Base-by-base conservation (phyloP, 2,113 vertebrate genomes). In the Saimiri boliviensis region DNA sequence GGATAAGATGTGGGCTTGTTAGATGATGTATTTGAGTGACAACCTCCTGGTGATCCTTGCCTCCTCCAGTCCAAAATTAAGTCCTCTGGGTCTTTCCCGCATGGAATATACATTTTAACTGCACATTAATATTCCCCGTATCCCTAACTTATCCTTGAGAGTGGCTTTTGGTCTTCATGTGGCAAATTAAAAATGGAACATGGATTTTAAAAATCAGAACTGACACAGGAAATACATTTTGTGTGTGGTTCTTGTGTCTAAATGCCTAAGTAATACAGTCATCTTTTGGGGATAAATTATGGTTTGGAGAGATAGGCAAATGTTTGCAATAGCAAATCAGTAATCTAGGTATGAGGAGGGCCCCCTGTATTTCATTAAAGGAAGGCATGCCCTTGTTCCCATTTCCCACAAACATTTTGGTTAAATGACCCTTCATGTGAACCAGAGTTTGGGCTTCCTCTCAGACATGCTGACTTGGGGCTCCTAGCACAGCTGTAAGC, bases 401-500 rank as follows among this genome's bases (percentile, higher is more conserved):
- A 70, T 92, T 91, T 60, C n/a, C 81, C 85, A 86, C 37, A 94
- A 82, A 54, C 42, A 74, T 90, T 90, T 76, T 94, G 88, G 40
- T 76, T 87, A 92, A 83, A 80, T 79, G 37, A 49, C 21, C 49
- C 52, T 68, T 60, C 30, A 60, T 83, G 84, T 81, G 52, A 96
- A 52, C 92, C 40, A 83, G 91, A 91, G 66, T 71, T 25, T 82
- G 42, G 60, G 37, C 79, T 97, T 97, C 89, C 89, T 95, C 73
- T 91, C 42, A 91, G 85, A 88, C 90, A 56, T 40, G 47, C 73
- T 93, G 91, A 77, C 79, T 86, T 82, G 66, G 35, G 52, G 58
- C 92, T 97, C 54, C 25, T 79, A 96, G 73, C 83, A 92, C 92
- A 97, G 94, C 98, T 97, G 97, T 86, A 93, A 90, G 52, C 89